A percentile compares a stretch with the other conserved stretches of the same genome.
Evolutionary conservation across 2,113 vertebrate species (phyloP).

Genomic region (Pycnonotus jocosus): DNA sequence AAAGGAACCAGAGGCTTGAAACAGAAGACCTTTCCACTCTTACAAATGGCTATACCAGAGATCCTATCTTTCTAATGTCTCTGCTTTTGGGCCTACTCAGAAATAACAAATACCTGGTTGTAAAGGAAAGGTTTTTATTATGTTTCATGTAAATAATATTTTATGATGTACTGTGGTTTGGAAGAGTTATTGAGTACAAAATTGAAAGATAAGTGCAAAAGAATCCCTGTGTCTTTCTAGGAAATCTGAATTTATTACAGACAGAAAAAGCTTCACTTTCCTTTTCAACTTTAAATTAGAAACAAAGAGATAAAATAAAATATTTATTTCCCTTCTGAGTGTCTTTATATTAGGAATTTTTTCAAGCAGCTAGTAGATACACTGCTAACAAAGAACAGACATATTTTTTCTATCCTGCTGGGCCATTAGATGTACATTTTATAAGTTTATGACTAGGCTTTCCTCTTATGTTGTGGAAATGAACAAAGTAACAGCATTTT

Average conservation of each 20-base stretch:
- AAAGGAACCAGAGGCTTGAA: neutral
- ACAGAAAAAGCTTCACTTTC: neutral
- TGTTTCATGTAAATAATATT: neutral
- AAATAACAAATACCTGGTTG: conserved; percentile 16
- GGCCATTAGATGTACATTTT: neutral
- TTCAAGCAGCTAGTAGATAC: neutral
- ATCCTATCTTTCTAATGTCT: neutral
- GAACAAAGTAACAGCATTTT: neutral
- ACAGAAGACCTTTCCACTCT: neutral
- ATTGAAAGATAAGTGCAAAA: conserved; percentile 19
- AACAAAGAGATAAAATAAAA: conserved; percentile 36
- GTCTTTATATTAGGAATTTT: neutral
- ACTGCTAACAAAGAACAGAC: neutral
- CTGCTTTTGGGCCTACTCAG: neutral
- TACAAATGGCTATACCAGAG: neutral
- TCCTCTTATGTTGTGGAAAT: neutral
- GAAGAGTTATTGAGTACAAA: neutral
- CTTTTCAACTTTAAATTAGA: conserved; percentile 33
- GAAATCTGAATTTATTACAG: neutral
- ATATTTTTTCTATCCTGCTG: neutral
- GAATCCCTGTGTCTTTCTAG: neutral
- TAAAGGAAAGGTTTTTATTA: conserved; percentile 8
- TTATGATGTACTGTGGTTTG: neutral
- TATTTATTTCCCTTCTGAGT: conserved; percentile 12
- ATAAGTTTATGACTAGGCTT: neutral